Base-by-base conservation (phyloP, 2,797 vertebrate genomes). In the Melanotaenia parkinsoni region DNA sequence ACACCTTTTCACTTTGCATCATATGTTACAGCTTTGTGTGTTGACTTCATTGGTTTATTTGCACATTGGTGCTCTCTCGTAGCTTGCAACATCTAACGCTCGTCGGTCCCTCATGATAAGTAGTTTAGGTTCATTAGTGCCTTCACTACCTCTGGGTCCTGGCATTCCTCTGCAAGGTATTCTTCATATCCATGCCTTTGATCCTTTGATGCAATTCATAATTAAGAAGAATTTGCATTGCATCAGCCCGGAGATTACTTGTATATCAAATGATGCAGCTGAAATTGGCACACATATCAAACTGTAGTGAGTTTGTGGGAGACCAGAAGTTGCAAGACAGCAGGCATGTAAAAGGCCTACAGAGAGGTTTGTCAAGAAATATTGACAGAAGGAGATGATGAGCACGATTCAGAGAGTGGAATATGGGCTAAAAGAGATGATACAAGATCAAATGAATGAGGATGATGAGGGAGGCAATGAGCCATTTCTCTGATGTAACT, bases 191-290 rank as follows among this genome's bases (percentile, higher is more conserved):
- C 85, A 40, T 83, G 77, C 74, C 89, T 95, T 93, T 94, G 92
- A 94, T 91, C 91, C 80, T 82, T 79, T 80, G 86, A 72, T 24
- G 66, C 73, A 63, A 86, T 93, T 90, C 85, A 92, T 94, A 91
- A 93, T 91, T 92, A 70, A 89, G 76, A 45, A 58, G 61, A 90
- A 89, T 89, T 87, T 90, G 83, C 88, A 88, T 82, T 89, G 87
- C 88, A 88, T 91, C 86, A 91, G 90, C 85, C 53, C 68, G 50
- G 84, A 83, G 85, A 86, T 76, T 83, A 68, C 63, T 86, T 77
- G 69, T 78, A 61, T 79, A 71, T 76, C 58, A 86, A 82, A 81
- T 77, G 62, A 24, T 74, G 71, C n/a, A 70, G 77, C 64, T 77
- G 82, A 80, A 79, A 79, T 75, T 80, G 73, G 84, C 67, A 60